These are phyloP conservation scores for Hirudo medicinalis DNA, from an alignment of 1,140 invertebrate genomes.

Conservation along the genomic window DNA sequence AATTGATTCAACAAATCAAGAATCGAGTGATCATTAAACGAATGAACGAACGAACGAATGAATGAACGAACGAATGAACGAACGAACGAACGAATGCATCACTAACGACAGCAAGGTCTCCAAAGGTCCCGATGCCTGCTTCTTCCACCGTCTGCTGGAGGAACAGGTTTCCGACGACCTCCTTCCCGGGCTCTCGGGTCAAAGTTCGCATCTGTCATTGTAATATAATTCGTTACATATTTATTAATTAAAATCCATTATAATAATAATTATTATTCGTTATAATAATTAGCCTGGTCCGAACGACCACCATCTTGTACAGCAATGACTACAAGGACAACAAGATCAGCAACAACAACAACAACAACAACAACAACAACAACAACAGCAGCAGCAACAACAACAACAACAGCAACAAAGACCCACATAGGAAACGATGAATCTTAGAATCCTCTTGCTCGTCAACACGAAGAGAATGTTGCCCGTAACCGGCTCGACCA, in stretches of 20 bases:
- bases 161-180: constrained; percentile 1
- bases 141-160: background rate
- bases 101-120: background rate
- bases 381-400: background rate
- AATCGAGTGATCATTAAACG: background rate
- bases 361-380: background rate
- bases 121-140: background rate
- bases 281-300: too few species aligned
- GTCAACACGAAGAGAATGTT: constrained; percentile 94
- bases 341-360: background rate
- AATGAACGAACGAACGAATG: background rate
- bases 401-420: background rate
- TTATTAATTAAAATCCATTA: background rate
- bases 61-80: too few species aligned
- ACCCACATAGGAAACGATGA: constrained; percentile 93
- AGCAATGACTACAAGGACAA: too few species aligned
- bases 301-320: too few species aligned
- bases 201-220: constrained; percentile 2
- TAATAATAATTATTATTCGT: too few species aligned
- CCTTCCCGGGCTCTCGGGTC: background rate
- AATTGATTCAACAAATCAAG: background rate
- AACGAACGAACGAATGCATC: background rate
- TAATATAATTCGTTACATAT: background rate
- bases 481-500: constrained; percentile 79
- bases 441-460: constrained; percentile 89